phyloP scores from a whole-genome alignment of 2,113 vertebrate species.

The Silurus asotus region DNA sequence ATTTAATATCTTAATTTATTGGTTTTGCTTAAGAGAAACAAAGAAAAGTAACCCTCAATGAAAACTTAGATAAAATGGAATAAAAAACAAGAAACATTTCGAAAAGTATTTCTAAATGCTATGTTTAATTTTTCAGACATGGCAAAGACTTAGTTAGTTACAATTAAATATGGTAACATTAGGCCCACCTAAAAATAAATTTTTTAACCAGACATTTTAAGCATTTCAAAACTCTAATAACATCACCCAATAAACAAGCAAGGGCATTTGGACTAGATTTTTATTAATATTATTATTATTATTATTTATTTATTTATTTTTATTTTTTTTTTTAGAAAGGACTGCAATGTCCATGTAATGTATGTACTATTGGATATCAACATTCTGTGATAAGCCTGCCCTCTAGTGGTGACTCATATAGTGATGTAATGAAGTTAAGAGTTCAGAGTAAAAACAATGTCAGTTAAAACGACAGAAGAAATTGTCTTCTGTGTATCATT shows the following conservation, averaged over 20 bases:
- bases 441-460: no score
- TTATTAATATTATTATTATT: no score
- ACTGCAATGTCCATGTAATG: no score
- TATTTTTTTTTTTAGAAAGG: no score
- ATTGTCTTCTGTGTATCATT: no score
- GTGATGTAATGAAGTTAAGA: no score
- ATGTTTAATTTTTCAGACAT: neutral
- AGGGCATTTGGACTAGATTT: neutral
- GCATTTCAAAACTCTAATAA: neutral
- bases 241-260: neutral
- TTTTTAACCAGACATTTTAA: neutral
- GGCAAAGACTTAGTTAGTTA: neutral
- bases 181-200: neutral
- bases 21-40: neutral
- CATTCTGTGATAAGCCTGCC: no score
- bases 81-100: neutral
- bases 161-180: neutral
- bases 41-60: neutral
- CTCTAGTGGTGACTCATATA: no score
- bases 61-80: neutral
- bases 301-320: no score
- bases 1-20: neutral
- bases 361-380: no score
- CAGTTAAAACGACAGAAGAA: no score
- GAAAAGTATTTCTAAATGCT: neutral